Evolutionary conservation across 2,888 invertebrate species (phyloP).

Genomic region (Metellina segmentata): DNA sequence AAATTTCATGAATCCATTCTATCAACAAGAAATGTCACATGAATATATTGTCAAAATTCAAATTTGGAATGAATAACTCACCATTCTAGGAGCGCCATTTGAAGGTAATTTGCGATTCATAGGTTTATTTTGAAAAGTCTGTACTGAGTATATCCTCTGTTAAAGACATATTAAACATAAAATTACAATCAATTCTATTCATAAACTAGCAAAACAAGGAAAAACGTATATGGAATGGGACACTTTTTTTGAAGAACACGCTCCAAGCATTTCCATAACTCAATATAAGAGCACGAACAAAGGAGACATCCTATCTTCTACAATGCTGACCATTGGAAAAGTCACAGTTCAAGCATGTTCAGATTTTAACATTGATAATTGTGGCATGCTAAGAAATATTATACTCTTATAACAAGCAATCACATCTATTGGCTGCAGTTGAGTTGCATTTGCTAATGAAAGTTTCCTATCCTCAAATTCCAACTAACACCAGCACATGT

Average conservation of each 20-base stretch:
- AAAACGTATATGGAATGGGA: not conserved
- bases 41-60: not conserved
- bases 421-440: too few species aligned
- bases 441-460: too few species aligned
- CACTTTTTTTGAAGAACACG: not conserved
- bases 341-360: too few species aligned
- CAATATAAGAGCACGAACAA: too few species aligned
- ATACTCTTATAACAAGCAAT: too few species aligned
- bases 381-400: too few species aligned
- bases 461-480: too few species aligned
- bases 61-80: conserved; percentile 27
- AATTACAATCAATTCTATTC: not conserved
- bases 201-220: not conserved
- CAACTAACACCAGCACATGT: too few species aligned
- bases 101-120: conserved; percentile 66
- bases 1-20: not conserved
- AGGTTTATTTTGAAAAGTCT: conserved; percentile 51
- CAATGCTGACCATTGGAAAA: too few species aligned
- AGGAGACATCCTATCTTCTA: too few species aligned
- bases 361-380: too few species aligned
- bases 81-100: conserved; percentile 73
- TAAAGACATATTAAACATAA: not conserved
- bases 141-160: conserved; percentile 52
- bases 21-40: not conserved
- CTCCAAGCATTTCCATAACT: not conserved